Percentiles rank a stretch among this genome's conserved stretches.
These are phyloP conservation scores for Marronus borbonicus DNA, from an alignment of 2,888 invertebrate genomes.

Conservation along the genomic window DNA sequence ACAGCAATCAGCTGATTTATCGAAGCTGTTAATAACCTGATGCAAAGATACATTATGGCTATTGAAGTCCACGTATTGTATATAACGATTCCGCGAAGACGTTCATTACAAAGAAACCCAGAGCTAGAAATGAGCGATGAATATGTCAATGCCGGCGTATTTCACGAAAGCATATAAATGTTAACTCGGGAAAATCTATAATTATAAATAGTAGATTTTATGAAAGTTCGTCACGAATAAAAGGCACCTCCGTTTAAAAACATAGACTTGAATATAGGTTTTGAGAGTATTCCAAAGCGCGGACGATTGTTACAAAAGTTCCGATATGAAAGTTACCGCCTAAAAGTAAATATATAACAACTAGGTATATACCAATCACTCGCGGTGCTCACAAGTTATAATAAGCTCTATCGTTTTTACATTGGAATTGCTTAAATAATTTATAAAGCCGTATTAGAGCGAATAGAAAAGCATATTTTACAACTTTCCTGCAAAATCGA, in stretches of 20 bases:
- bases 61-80: background rate
- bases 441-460: constrained; percentile 16
- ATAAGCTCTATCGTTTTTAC: constrained; percentile 16
- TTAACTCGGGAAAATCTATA: constrained; percentile 27
- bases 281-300: constrained; percentile 29
- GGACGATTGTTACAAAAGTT: constrained; percentile 5
- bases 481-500: constrained; percentile 17
- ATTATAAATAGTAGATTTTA: constrained; percentile 34
- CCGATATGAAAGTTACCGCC: constrained; percentile 19
- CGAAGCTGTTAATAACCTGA: background rate
- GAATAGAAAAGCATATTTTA: constrained; percentile 28
- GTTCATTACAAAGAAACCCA: background rate
- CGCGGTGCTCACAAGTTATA: constrained; percentile 3
- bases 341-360: constrained; percentile 31
- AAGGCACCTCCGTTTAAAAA: constrained; percentile 7
- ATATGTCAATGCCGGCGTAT: constrained; percentile 16
- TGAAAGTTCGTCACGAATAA: constrained; percentile 37
- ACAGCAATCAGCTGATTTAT: background rate
- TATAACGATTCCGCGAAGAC: background rate
- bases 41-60: background rate
- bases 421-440: constrained; percentile 12
- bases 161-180: background rate
- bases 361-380: constrained; percentile 16
- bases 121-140: background rate
- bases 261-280: constrained; percentile 16